Evolutionary conservation across 2,797 vertebrate genomes (phyloP).

Genomic region (Neostethus bicornis): DNA sequence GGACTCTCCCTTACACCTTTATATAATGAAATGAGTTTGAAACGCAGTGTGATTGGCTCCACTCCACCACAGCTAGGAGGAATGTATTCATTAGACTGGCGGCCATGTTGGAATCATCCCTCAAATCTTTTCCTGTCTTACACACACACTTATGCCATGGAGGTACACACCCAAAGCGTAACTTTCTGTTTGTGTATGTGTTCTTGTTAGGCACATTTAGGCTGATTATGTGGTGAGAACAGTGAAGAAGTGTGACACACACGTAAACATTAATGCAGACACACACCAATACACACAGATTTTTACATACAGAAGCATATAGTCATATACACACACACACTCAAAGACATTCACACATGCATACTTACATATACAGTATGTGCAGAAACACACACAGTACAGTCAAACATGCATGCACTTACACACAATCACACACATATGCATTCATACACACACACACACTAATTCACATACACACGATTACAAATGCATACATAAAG

Average conservation of each 20-base stretch:
- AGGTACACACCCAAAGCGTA: neutral
- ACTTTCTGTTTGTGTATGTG: conserved; percentile 24
- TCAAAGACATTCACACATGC: no score
- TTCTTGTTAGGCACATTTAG: conserved; percentile 59
- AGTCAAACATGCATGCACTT: no score
- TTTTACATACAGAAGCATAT: no score
- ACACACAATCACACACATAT: no score
- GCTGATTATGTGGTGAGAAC: conserved; percentile 68
- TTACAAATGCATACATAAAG: neutral
- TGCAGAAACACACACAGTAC: no score
- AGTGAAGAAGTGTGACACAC: conserved; percentile 57
- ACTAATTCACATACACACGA: neutral
- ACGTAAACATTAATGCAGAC: no score
- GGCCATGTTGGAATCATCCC: conserved; percentile 25
- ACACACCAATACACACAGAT: no score
- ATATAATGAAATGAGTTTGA: conserved; percentile 23
- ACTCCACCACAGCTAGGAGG: conserved; percentile 23
- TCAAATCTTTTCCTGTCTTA: conserved; percentile 31
- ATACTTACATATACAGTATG: no score
- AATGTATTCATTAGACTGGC: conserved; percentile 26
- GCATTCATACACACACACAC: no score
- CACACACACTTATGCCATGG: conserved; percentile 9
- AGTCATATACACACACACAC: neutral
- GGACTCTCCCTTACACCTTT: conserved; percentile 3
- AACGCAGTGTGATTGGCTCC: conserved; percentile 17